These are phyloP conservation scores for Drosophila rellima DNA, from an alignment of 2,888 invertebrate species.

Conservation along the genomic window DNA sequence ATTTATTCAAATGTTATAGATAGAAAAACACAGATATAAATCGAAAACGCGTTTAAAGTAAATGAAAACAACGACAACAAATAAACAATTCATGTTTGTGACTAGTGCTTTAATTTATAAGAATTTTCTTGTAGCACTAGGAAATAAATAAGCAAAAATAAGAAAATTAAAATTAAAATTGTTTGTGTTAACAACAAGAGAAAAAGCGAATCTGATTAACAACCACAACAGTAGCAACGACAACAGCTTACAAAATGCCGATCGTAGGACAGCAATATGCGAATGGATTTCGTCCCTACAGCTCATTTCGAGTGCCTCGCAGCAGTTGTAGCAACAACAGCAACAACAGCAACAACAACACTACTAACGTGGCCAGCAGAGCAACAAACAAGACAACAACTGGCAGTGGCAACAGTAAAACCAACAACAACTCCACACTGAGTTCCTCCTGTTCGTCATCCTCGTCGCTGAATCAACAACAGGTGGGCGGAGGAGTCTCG, in stretches of 20 bases:
- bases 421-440: slow-evolving; percentile 47
- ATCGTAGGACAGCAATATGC: slow-evolving; percentile 84
- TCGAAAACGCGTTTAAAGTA: slow-evolving; percentile 71
- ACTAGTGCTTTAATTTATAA: background rate
- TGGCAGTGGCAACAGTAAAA: slow-evolving; percentile 22
- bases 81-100: background rate
- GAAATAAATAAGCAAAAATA: background rate
- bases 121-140: background rate
- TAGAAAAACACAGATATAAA: slow-evolving; percentile 47
- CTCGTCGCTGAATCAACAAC: slow-evolving; percentile 58
- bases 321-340: slow-evolving; percentile 67
- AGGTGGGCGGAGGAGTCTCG: slow-evolving; percentile 12
- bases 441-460: slow-evolving; percentile 70
- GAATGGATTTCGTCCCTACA: slow-evolving; percentile 84
- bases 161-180: too few species aligned
- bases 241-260: slow-evolving; percentile 82
- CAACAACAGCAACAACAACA: slow-evolving; percentile 43
- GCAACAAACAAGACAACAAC: slow-evolving; percentile 29
- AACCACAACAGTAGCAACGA: slow-evolving; percentile 33
- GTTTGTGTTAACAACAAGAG: background rate
- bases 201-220: slow-evolving; percentile 24
- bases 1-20: slow-evolving; percentile 47
- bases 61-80: slow-evolving; percentile 45
- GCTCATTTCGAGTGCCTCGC: slow-evolving; percentile 84
- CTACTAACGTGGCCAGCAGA: slow-evolving; percentile 50